These are phyloP conservation scores for Oopsacas minuta DNA, from an alignment of 37 sponge, comb jelly and placozoan species.

Conservation along the genomic window DNA sequence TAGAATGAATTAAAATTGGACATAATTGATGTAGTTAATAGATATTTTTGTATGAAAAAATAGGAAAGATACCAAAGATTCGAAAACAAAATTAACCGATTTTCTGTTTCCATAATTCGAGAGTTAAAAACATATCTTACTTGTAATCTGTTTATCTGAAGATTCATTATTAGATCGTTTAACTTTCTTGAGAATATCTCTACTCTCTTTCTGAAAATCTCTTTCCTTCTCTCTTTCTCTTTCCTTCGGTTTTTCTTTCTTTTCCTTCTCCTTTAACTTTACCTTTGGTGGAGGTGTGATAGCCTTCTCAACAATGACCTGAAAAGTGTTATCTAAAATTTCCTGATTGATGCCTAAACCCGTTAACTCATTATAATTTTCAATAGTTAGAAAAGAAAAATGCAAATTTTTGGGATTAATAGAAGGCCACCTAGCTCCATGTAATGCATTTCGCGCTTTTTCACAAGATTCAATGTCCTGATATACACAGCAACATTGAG, in stretches of 20 bases:
- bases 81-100: too few species aligned
- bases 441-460: conserved; percentile 38
- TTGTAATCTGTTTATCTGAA: background rate
- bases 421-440: conserved; percentile 75
- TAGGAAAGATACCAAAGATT: too few species aligned
- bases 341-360: conserved; percentile 11
- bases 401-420: conserved; percentile 53
- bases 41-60: too few species aligned
- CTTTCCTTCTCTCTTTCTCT: background rate
- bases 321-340: background rate
- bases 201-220: background rate
- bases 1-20: too few species aligned
- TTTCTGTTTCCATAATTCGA: too few species aligned
- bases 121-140: background rate
- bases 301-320: background rate
- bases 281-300: background rate
- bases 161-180: background rate
- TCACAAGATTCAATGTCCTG: conserved; percentile 29
- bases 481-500: conserved; percentile 69
- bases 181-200: background rate
- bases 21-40: too few species aligned
- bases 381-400: conserved; percentile 43
- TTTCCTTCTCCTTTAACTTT: background rate
- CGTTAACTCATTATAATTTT: conserved; percentile 25
- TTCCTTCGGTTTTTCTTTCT: background rate